Conservation (phyloP, 2,888 invertebrate genomes). For the Gasteruption jaculator region DNA sequence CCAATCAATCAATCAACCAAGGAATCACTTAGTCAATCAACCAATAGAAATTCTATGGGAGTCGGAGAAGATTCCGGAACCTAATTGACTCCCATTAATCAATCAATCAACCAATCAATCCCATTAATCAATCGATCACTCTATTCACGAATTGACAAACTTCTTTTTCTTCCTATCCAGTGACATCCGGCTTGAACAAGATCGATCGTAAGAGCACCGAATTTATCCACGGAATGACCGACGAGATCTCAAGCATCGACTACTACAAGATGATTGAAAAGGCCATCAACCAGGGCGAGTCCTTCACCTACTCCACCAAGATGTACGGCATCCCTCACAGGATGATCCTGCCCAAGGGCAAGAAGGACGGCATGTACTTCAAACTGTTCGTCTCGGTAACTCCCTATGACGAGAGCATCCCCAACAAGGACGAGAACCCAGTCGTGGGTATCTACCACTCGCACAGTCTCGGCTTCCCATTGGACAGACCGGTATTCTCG, state of each 20-base stretch:
- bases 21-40: no score
- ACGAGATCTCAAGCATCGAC: slow-evolving; percentile 44
- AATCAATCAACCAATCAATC: no score
- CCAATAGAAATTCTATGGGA: no score
- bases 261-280: slow-evolving; percentile 51
- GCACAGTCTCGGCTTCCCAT: slow-evolving; percentile 55
- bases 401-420: slow-evolving; percentile 46
- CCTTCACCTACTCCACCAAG: slow-evolving; percentile 52
- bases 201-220: slow-evolving; percentile 42
- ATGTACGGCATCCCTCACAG: slow-evolving; percentile 60
- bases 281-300: slow-evolving; percentile 52
- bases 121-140: no score
- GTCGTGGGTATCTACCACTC: slow-evolving; percentile 46
- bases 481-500: slow-evolving; percentile 53
- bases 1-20: no score
- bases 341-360: slow-evolving; percentile 62
- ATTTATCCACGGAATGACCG: slow-evolving; percentile 34
- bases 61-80: not conserved
- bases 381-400: slow-evolving; percentile 60
- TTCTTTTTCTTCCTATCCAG: slow-evolving; percentile 23
- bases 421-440: slow-evolving; percentile 38
- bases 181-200: slow-evolving; percentile 46
- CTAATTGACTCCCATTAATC: no score
- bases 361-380: slow-evolving; percentile 60
- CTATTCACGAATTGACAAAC: slow-evolving; percentile 1